A percentile compares a stretch with the other conserved stretches of the same genome.
phyloP scores from a whole-genome alignment of 2,888 invertebrate genomes.

The Hypsopygia costalis region DNA sequence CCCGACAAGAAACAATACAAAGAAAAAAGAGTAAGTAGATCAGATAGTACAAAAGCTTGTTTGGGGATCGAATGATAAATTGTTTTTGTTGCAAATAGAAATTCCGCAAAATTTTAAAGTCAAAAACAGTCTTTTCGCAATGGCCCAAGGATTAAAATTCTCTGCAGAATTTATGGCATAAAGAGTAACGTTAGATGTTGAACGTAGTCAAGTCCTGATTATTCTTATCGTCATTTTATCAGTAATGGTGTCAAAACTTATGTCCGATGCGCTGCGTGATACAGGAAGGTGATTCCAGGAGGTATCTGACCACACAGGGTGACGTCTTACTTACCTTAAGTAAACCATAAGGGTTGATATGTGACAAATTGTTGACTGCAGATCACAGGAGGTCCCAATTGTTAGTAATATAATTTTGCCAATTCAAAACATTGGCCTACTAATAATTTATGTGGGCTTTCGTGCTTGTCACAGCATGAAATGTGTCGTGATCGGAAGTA shows the following conservation, averaged over 20 bases:
- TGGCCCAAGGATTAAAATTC: slow-evolving; percentile 24
- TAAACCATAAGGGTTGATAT: slow-evolving; percentile 51
- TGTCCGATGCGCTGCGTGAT: slow-evolving; percentile 71
- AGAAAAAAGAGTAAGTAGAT: slow-evolving; percentile 71
- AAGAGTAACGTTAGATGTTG: slow-evolving; percentile 28
- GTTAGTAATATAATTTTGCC: slow-evolving; percentile 42
- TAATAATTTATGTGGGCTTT: slow-evolving; percentile 28
- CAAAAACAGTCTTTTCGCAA: slow-evolving; percentile 5
- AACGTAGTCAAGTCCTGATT: slow-evolving; percentile 71
- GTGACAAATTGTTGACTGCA: slow-evolving; percentile 60
- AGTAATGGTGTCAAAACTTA: slow-evolving; percentile 73
- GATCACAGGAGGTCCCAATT: slow-evolving; percentile 60
- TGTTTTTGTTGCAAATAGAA: slow-evolving; percentile 43
- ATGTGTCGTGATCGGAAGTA: slow-evolving; percentile 61
- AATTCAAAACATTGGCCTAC: slow-evolving; percentile 29
- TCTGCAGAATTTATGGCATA: slow-evolving; percentile 9
- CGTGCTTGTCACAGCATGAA: slow-evolving; percentile 26
- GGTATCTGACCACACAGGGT: slow-evolving; percentile 66
- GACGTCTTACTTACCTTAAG: slow-evolving; percentile 62
- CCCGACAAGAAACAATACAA: slow-evolving; percentile 56
- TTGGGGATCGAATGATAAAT: slow-evolving; percentile 61
- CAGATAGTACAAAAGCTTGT: slow-evolving; percentile 68
- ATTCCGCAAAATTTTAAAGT: slow-evolving; percentile 7
- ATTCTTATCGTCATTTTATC: slow-evolving; percentile 66
- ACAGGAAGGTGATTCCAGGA: slow-evolving; percentile 71